Evolutionary conservation across 2,888 invertebrate species (phyloP).

Genomic region (Paralinhomoeus sp.): DNA sequence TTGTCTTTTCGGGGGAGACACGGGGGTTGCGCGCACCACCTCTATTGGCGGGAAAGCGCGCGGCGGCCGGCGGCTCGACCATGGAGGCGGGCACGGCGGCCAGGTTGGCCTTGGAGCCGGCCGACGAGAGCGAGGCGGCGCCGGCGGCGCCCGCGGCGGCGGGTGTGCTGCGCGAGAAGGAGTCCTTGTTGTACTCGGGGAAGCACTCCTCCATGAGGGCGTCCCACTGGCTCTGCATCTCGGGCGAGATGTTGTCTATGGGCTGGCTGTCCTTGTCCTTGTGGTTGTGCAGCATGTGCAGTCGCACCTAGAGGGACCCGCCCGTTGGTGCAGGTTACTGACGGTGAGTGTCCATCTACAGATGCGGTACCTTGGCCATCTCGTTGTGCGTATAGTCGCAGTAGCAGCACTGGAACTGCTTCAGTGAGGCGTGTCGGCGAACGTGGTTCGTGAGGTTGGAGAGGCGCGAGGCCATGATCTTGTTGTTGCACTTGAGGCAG

Average conservation of each 20-base stretch:
- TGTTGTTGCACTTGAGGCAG: conserved; percentile 9
- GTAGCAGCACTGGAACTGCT: conserved; percentile 14
- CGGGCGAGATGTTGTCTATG: conserved; percentile 9
- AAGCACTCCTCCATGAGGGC: conserved; percentile 14
- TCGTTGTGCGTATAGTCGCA: conserved; percentile 15
- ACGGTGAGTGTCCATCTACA: too few relatives aligned
- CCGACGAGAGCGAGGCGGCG: background rate
- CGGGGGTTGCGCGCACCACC: background rate
- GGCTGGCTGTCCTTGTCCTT: conserved; percentile 9
- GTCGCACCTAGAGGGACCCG: conserved; percentile 8
- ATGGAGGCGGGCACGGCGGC: background rate
- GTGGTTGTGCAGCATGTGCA: conserved; percentile 16
- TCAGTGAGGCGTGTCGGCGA: conserved; percentile 12
- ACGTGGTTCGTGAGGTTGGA: conserved; percentile 14
- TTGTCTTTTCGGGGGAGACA: background rate
- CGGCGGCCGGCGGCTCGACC: conserved; percentile 6
- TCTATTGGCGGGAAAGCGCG: background rate
- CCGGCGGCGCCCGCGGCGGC: background rate
- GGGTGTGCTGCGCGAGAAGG: too few relatives aligned
- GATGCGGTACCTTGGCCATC: conserved; percentile 14
- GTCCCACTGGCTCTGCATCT: conserved; percentile 14
- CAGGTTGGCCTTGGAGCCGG: too few relatives aligned
- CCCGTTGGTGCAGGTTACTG: too few relatives aligned
- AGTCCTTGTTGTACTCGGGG: conserved; percentile 10
- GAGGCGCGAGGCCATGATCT: conserved; percentile 12